Conservation (phyloP, 1,140 invertebrate species). For the Heterodera schachtii region DNA sequence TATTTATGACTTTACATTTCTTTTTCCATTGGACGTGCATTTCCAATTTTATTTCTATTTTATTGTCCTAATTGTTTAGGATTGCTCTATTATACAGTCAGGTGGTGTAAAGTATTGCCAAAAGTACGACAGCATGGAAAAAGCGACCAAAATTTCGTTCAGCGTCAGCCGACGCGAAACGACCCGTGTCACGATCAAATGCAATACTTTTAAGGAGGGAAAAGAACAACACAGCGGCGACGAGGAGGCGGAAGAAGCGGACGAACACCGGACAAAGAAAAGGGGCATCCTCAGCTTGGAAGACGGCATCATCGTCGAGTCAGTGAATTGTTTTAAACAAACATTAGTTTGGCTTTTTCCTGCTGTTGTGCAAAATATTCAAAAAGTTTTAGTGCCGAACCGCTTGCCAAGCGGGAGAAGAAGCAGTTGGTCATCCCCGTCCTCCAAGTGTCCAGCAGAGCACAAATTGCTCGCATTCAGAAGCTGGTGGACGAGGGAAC, state of each 20-base stretch:
- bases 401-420: conserved; percentile 21
- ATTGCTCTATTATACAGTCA: too few relatives aligned
- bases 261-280: conserved; percentile 11
- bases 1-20: too few relatives aligned
- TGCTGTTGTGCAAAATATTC: not conserved
- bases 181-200: not conserved
- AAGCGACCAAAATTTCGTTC: conserved; percentile 22
- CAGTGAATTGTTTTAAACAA: not conserved
- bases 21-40: too few relatives aligned
- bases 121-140: not conserved
- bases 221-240: not conserved
- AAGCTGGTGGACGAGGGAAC: conserved; percentile 31
- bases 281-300: conserved; percentile 25
- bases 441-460: conserved; percentile 6
- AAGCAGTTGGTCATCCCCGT: conserved; percentile 32
- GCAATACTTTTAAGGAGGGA: not conserved
- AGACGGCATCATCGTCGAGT: conserved; percentile 24
- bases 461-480: conserved; percentile 21
- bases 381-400: conserved; percentile 14
- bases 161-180: conserved; percentile 9
- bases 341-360: not conserved
- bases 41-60: too few relatives aligned
- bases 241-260: conserved; percentile 1
- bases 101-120: too few relatives aligned
- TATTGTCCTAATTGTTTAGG: too few relatives aligned